Conservation (phyloP, 2,797 vertebrate genomes). For the Taeniopygia guttata region DNA sequence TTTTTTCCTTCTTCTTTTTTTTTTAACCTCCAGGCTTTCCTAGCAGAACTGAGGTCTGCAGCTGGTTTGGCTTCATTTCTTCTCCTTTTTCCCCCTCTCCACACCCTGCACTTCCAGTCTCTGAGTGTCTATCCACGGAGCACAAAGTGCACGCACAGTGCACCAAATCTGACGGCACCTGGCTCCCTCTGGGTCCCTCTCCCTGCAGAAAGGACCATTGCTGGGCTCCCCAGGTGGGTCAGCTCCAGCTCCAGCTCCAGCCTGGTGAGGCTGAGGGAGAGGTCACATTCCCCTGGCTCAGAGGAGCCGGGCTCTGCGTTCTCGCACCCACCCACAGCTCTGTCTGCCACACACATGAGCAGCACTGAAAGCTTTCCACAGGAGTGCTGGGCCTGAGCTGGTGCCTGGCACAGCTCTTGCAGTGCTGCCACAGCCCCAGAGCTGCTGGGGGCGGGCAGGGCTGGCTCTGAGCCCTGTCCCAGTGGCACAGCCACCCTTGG, state of each 20-base stretch:
- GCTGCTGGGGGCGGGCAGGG: constrained; percentile 6
- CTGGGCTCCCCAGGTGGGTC: neutral
- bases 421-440: too few relatives aligned
- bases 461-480: neutral
- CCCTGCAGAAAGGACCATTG: neutral
- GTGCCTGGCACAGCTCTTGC: constrained; percentile 26
- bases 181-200: neutral
- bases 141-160: fast-evolving
- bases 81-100: neutral
- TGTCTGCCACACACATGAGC: neutral
- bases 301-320: neutral
- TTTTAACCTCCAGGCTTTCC: neutral
- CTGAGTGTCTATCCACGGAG: neutral
- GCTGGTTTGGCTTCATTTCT: neutral
- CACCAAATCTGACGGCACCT: neutral
- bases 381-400: neutral
- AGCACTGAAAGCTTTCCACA: neutral
- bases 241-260: neutral
- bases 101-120: neutral
- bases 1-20: neutral
- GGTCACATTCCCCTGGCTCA: neutral
- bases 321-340: constrained; percentile 1
- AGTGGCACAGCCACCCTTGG: neutral
- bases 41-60: neutral
- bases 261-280: neutral